phyloP scores from a whole-genome alignment of 2,113 vertebrate genomes.

The Aptenodytes forsteri region DNA sequence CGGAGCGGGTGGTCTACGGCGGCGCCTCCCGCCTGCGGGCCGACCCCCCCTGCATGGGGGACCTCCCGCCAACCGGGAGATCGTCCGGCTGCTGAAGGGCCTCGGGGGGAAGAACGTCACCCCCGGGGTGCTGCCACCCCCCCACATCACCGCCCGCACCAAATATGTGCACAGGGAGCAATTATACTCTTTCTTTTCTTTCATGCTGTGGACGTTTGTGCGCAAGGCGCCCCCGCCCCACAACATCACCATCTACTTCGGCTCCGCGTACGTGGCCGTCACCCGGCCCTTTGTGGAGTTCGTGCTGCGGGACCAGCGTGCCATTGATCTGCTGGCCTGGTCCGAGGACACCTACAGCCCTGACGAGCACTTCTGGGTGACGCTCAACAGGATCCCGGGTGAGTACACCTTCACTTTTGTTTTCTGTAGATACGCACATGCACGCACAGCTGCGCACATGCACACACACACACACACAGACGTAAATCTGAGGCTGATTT shows the following conservation, averaged over 20 bases:
- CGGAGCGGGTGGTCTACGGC: conserved; percentile 47
- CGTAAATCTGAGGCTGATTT: background rate
- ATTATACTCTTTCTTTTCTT: conserved; percentile 29
- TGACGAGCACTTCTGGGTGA: conserved; percentile 74
- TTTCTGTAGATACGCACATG: background rate
- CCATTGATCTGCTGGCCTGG: conserved; percentile 51
- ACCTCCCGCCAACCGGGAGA: conserved; percentile 71
- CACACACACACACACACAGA: background rate
- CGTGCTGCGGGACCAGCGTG: background rate
- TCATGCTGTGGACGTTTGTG: background rate
- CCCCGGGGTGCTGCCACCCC: conserved; percentile 45
- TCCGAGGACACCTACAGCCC: conserved; percentile 73
- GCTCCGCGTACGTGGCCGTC: conserved; percentile 38
- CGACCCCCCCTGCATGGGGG: conserved; percentile 57
- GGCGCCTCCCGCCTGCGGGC: conserved; percentile 61
- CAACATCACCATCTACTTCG: conserved; percentile 67
- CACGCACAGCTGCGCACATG: background rate
- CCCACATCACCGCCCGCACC: background rate
- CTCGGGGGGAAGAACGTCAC: conserved; percentile 54
- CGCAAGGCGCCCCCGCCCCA: background rate
- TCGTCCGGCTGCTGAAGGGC: conserved; percentile 51
- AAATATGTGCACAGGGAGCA: conserved; percentile 44
- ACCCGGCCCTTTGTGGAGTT: conserved; percentile 47
- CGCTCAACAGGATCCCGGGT: conserved; percentile 70
- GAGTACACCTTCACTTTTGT: background rate